Evolutionary conservation across 2,797 vertebrate species (phyloP).

Genomic region (Intellagama lesueurii): DNA sequence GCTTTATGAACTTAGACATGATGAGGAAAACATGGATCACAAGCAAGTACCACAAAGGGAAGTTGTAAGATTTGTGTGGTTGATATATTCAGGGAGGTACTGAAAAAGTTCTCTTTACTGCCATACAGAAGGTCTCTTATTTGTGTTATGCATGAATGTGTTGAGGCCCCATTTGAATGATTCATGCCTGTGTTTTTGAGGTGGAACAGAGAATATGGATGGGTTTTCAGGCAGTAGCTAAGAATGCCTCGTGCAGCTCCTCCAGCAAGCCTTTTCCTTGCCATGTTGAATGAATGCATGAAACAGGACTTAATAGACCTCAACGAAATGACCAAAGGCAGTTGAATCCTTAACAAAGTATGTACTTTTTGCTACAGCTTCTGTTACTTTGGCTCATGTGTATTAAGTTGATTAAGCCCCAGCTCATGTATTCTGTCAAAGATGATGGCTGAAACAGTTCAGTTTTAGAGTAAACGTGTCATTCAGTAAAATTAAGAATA

Average conservation of each 20-base stretch:
- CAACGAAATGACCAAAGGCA: not conserved
- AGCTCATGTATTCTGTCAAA: too few relatives aligned
- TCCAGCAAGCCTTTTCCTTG: not conserved
- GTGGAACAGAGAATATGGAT: not conserved
- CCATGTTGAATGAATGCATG: not conserved
- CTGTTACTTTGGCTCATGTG: not conserved
- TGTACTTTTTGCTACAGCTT: too few relatives aligned
- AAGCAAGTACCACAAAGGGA: not conserved
- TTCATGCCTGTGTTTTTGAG: not conserved
- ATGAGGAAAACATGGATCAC: slow-evolving; percentile 4
- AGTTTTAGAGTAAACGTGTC: not conserved
- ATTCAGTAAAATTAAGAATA: not conserved
- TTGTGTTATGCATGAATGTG: not conserved
- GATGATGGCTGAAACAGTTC: too few relatives aligned
- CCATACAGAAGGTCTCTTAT: not conserved
- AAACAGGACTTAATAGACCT: not conserved
- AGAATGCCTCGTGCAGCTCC: not conserved
- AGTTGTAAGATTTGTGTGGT: not conserved
- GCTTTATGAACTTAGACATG: not conserved
- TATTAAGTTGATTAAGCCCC: not conserved
- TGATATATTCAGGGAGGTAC: not conserved
- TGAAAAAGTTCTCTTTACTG: not conserved
- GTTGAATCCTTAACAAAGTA: not conserved
- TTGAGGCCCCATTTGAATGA: not conserved
- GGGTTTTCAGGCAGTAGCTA: not conserved